A percentile compares a stretch with the other conserved stretches of the same genome.
Conservation (phyloP, 2,888 invertebrate genomes). For the Cheilosia urbana region DNA sequence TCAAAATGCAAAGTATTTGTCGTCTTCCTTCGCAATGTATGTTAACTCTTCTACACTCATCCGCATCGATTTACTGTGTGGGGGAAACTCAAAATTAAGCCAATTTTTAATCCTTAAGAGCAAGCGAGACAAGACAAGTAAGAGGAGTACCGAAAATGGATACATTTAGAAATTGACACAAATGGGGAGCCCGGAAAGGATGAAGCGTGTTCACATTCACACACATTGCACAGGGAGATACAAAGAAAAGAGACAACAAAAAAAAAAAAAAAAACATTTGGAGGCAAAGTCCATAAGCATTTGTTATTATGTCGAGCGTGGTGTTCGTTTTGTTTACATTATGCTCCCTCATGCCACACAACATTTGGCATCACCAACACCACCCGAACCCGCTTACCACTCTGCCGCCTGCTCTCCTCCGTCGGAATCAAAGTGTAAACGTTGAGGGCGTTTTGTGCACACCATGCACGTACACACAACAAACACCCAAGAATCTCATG, state of each 20-base stretch:
- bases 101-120: constrained; percentile 59
- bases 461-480: constrained; percentile 60
- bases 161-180: constrained; percentile 37
- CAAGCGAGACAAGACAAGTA: constrained; percentile 19
- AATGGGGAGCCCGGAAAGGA: constrained; percentile 24
- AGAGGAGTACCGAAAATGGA: constrained; percentile 46
- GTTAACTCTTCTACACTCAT: constrained; percentile 39
- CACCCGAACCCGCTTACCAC: background rate
- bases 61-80: constrained; percentile 56
- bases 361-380: constrained; percentile 34
- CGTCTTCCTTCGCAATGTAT: background rate
- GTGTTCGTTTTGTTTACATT: constrained; percentile 71
- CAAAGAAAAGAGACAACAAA: background rate
- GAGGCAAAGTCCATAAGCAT: constrained; percentile 63
- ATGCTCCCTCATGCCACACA: constrained; percentile 53
- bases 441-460: constrained; percentile 62
- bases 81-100: constrained; percentile 62
- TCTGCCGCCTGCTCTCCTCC: background rate
- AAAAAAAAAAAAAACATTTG: constrained; percentile 10
- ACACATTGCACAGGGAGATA: constrained; percentile 11
- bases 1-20: constrained; percentile 32
- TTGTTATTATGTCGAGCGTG: constrained; percentile 65
- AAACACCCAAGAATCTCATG: constrained; percentile 61
- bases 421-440: constrained; percentile 61
- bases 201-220: constrained; percentile 27